Percentiles rank a stretch among this genome's conserved stretches.
Evolutionary conservation across 1,140 invertebrate genomes (phyloP).

Genomic region (Pachypeltis micranthus): DNA sequence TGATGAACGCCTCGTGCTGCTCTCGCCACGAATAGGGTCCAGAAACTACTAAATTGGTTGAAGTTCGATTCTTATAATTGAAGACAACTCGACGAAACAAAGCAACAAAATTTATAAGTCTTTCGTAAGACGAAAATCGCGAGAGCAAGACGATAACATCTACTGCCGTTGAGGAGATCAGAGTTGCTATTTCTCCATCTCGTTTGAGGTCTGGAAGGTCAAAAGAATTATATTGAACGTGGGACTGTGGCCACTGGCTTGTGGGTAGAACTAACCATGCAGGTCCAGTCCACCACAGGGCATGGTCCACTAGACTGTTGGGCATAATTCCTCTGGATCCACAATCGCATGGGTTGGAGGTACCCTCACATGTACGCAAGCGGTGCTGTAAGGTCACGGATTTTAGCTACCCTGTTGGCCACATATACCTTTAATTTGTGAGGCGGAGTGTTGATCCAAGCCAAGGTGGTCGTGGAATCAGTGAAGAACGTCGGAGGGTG

Average conservation of each 20-base stretch:
- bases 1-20: not conserved
- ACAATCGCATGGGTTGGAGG: slow-evolving; percentile 31
- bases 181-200: not conserved
- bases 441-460: slow-evolving; percentile 19
- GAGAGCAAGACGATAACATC: not conserved
- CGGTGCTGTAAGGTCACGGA: slow-evolving; percentile 26
- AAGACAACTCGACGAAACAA: not conserved
- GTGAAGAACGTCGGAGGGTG: slow-evolving; percentile 17
- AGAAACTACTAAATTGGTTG: too few species aligned
- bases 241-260: not conserved
- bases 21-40: too few species aligned
- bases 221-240: not conserved
- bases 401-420: slow-evolving; percentile 31
- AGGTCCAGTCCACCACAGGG: slow-evolving; percentile 33
- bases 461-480: slow-evolving; percentile 24
- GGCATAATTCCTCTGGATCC: slow-evolving; percentile 29
- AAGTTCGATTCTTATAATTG: not conserved
- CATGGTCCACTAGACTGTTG: slow-evolving; percentile 23
- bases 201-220: not conserved
- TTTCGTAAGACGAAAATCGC: not conserved
- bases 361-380: slow-evolving; percentile 29
- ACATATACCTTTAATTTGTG: slow-evolving; percentile 27
- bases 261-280: not conserved
- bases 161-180: not conserved
- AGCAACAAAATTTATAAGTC: not conserved